Percentiles rank a stretch among this genome's conserved stretches.
Conservation (phyloP, 2,113 vertebrate species). For the Perognathus longimembris region DNA sequence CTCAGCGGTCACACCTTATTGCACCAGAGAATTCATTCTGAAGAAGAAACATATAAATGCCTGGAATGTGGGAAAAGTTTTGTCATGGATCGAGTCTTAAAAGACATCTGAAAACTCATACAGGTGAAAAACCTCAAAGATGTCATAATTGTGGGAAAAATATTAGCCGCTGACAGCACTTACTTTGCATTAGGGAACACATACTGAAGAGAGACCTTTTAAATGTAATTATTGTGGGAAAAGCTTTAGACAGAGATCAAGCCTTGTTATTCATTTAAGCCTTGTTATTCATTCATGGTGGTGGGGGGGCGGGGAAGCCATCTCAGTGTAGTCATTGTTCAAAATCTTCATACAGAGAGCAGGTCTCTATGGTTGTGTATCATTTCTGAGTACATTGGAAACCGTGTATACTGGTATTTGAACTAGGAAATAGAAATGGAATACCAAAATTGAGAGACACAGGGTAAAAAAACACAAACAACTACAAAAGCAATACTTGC, state of each 20-base stretch:
- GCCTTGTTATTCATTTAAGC: conserved; percentile 78
- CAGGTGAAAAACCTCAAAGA: conserved; percentile 78
- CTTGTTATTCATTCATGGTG: no score
- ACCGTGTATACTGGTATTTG: no score
- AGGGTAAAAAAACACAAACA: no score
- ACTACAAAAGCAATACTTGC: no score
- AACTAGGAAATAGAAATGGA: no score
- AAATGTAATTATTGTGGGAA: conserved; percentile 80
- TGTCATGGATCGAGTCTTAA: conserved; percentile 81
- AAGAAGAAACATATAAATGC: conserved; percentile 80
- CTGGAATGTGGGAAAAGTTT: conserved; percentile 77
- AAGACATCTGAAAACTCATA: conserved; percentile 78
- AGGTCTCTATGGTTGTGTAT: no score
- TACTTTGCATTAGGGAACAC: conserved; percentile 79
- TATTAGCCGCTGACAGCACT: conserved; percentile 76
- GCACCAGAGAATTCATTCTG: conserved; percentile 80
- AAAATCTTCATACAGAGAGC: conserved; percentile 78
- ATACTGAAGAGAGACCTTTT: conserved; percentile 80
- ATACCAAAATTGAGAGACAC: no score
- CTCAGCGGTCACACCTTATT: conserved; percentile 76
- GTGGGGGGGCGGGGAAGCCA: conserved; percentile 81
- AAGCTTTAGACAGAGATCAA: conserved; percentile 79
- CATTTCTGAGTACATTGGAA: no score
- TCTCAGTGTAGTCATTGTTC: conserved; percentile 81
- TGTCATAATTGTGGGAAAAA: conserved; percentile 78